Evolutionary conservation across 1,140 invertebrate genomes (phyloP), one percentile per base, ranked within the genome.

Genomic region (Platyscapa corneri): DNA sequence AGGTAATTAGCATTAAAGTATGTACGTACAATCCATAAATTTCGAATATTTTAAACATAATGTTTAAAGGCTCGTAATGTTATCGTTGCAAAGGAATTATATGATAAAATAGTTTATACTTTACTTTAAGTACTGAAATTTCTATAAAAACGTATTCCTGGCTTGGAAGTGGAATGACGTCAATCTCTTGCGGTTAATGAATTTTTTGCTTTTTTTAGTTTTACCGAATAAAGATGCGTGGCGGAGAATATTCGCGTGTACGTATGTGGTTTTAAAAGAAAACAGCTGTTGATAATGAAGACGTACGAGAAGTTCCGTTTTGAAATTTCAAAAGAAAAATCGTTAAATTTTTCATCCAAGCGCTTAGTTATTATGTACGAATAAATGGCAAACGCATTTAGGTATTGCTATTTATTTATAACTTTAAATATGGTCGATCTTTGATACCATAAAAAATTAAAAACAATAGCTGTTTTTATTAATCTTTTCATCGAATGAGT

Each of bases 231-330:
- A 72, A 18, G 67, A 39, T 72, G 16, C 12, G 67, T 39, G 32
- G 20, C 34, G 3, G 67, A 37, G 34, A 72, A 72, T 20, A 39
- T 72, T 72, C 6, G 67, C 67, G 18, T 39, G 18, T 72, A 37
- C 56, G 70, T n/a, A 23, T 42, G 65, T 27, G 70, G 56, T 86
- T 86, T n/a, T n/a, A n/a, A 77, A 49, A 77, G 37, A 67, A 34
- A 83, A 83, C 82, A 84, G 75, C 75, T 83, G 75, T 84, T 78
- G 30, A 78, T 78, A 78, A 84, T 10, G 72, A 60, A 76, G 64
- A 32, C 72, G 60, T 30, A 64, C n/a, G 34, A 78, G 76, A 65
- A 70, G 39, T 72, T n/a, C 67, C 18, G 34, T 39, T 39, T 37
- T 72, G 20, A 39, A 72, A 2, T 23, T 5, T 27, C 3, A 39